These are phyloP conservation scores for Pteruthius melanotis DNA, from an alignment of 2,113 vertebrate genomes.

Conservation along the genomic window DNA sequence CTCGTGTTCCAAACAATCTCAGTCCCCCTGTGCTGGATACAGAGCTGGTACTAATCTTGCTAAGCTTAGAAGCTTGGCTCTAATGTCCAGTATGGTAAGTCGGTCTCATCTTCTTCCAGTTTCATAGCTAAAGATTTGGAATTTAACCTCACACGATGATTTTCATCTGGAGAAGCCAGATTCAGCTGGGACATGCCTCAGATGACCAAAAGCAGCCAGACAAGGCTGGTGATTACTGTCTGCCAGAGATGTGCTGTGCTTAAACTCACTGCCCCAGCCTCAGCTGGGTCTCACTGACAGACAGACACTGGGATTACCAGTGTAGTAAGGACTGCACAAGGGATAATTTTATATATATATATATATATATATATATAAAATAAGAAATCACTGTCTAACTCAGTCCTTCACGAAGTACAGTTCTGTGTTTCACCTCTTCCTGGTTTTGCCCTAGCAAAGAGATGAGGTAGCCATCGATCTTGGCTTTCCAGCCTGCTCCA, in stretches of 20 bases:
- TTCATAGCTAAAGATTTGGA: not conserved
- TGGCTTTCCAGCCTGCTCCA: not conserved
- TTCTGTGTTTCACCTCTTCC: not conserved
- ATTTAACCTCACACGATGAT: not conserved
- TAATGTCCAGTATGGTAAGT: not conserved
- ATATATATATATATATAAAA: no score
- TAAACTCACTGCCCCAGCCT: not conserved
- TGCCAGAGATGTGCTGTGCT: not conserved
- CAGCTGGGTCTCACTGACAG: no score
- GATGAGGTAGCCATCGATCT: not conserved
- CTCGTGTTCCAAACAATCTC: not conserved
- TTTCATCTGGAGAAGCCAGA: not conserved
- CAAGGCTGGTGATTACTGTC: not conserved
- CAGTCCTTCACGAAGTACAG: not conserved
- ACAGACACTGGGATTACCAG: not conserved
- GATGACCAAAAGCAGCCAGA: not conserved
- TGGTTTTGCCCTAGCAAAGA: not conserved
- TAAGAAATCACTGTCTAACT: not conserved
- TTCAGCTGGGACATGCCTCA: not conserved
- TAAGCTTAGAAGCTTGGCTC: not conserved
- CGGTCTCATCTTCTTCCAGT: not conserved
- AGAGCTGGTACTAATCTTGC: not conserved
- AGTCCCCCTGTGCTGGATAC: not conserved
- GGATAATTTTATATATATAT: not conserved
- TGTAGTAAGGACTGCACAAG: not conserved